Conservation (phyloP, 2,888 invertebrate species). For the Timema podura region DNA sequence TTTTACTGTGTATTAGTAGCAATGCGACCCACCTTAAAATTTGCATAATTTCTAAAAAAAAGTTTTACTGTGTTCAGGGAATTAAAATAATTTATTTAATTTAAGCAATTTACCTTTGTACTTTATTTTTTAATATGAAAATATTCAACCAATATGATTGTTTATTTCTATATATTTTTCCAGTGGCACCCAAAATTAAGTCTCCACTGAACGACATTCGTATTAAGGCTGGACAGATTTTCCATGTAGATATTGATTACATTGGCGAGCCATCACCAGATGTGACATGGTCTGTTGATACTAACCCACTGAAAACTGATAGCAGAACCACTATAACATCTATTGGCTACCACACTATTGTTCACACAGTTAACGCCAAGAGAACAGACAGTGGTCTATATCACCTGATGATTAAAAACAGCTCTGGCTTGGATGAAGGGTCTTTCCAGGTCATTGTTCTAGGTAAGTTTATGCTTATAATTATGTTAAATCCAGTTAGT, state of each 20-base stretch:
- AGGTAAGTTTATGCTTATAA: constrained; percentile 45
- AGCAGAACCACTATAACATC: constrained; percentile 85
- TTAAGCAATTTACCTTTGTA: too few relatives aligned
- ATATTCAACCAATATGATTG: not conserved
- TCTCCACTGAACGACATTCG: constrained; percentile 85
- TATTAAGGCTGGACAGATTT: constrained; percentile 88
- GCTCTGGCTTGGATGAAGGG: constrained; percentile 89
- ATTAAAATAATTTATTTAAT: too few relatives aligned
- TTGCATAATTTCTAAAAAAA: too few relatives aligned
- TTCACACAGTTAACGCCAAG: constrained; percentile 91
- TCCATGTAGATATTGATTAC: constrained; percentile 86
- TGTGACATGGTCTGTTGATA: constrained; percentile 80
- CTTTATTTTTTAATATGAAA: too few relatives aligned
- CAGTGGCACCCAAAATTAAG: constrained; percentile 91
- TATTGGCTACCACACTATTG: constrained; percentile 86
- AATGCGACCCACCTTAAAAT: too few relatives aligned
- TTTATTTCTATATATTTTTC: constrained; percentile 32
- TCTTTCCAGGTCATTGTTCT: constrained; percentile 85
- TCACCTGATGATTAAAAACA: constrained; percentile 82
- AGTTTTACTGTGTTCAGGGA: too few relatives aligned
- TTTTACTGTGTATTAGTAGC: too few relatives aligned
- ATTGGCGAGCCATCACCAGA: constrained; percentile 91
- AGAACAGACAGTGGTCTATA: constrained; percentile 89
- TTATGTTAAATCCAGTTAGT: not conserved
- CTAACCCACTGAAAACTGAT: constrained; percentile 65